These are phyloP conservation scores for Xiphydria camelus DNA, from an alignment of 2,888 invertebrate species.

Conservation along the genomic window DNA sequence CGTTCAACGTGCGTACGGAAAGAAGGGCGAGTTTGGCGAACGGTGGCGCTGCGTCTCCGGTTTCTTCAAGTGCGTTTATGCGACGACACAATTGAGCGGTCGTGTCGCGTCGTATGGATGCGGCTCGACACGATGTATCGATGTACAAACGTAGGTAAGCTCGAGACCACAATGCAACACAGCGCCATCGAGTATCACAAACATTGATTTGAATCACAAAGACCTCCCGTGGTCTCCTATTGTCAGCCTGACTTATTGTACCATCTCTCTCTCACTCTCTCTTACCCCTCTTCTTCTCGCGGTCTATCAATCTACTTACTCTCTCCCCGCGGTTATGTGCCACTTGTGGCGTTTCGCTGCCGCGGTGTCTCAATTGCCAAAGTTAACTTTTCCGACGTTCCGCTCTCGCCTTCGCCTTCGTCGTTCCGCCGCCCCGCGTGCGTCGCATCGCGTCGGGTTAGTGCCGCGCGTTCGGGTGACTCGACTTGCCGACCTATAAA, in stretches of 20 bases:
- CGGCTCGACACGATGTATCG: conserved; percentile 14
- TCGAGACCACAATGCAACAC: conserved; percentile 35
- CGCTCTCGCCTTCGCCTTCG: too few species aligned
- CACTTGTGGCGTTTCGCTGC: conserved; percentile 47
- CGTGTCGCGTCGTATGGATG: conserved; percentile 3
- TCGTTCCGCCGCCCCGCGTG: too few species aligned
- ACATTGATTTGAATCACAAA: conserved; percentile 57
- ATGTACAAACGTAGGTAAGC: conserved; percentile 31
- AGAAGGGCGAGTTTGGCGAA: too few species aligned
- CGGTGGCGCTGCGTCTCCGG: neutral
- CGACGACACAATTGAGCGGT: neutral
- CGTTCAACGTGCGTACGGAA: too few species aligned
- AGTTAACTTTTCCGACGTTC: too few species aligned
- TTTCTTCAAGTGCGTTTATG: neutral
- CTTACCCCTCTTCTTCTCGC: conserved; percentile 28
- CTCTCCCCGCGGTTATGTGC: conserved; percentile 48
- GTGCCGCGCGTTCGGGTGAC: too few species aligned
- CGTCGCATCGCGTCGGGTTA: too few species aligned
- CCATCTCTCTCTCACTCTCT: conserved; percentile 22
- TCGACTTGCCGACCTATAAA: too few species aligned
- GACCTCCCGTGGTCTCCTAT: conserved; percentile 50
- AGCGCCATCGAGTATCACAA: conserved; percentile 50
- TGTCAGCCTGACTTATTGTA: conserved; percentile 51
- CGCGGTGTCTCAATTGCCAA: neutral
- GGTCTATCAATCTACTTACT: conserved; percentile 50